Evolutionary conservation across 2,113 vertebrate species (phyloP).

Genomic region (Candoia aspera): DNA sequence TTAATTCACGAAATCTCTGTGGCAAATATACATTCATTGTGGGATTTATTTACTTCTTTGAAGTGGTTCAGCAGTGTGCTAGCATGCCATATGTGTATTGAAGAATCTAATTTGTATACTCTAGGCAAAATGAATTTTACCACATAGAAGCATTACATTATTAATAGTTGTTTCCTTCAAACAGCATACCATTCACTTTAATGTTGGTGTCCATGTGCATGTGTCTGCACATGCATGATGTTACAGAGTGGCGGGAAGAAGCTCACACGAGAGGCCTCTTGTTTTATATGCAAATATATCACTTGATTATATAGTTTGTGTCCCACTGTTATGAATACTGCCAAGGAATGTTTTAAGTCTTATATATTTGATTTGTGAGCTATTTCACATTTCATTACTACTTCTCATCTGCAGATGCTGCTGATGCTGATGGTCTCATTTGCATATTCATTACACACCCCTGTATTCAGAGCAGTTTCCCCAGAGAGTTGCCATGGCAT

Average conservation of each 20-base stretch:
- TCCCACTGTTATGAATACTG: constrained; percentile 74
- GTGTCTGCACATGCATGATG: constrained; percentile 34
- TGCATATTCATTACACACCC: constrained; percentile 71
- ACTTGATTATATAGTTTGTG: constrained; percentile 72
- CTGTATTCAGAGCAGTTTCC: constrained; percentile 61
- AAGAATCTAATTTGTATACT: constrained; percentile 58
- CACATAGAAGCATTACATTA: constrained; percentile 59
- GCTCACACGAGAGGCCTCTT: constrained; percentile 53
- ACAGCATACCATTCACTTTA: constrained; percentile 57
- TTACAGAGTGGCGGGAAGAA: constrained; percentile 46
- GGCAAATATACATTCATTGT: constrained; percentile 16
- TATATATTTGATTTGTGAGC: constrained; percentile 71
- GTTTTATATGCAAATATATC: constrained; percentile 76
- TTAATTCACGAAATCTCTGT: constrained; percentile 22
- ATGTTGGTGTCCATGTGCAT: constrained; percentile 20
- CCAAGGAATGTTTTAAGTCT: constrained; percentile 73
- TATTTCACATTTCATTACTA: constrained; percentile 72
- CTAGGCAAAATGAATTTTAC: constrained; percentile 46
- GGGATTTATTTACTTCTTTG: constrained; percentile 29
- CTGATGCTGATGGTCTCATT: constrained; percentile 72
- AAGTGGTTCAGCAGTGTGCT: background rate
- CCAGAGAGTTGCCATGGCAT: constrained; percentile 56
- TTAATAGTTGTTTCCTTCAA: constrained; percentile 59
- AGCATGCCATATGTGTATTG: background rate
- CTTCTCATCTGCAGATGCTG: constrained; percentile 69